Base-by-base conservation (phyloP, 2,113 vertebrate species). In the Elephas maximus region DNA sequence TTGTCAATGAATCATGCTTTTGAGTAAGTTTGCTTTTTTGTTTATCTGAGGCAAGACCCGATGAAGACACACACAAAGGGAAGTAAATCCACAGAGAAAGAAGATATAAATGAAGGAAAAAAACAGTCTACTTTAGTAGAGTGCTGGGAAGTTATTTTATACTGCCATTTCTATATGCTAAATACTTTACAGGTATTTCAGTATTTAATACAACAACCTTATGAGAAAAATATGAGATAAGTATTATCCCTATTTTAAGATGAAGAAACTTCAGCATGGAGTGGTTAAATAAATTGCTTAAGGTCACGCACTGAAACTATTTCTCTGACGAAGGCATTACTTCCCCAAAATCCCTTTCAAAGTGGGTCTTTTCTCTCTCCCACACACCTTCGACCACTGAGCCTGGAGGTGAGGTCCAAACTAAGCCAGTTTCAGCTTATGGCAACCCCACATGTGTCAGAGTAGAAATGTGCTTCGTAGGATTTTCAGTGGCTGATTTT, bases 171-270 rank as follows among this genome's bases (percentile, higher is more conserved):
- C 44, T 74, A 33, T 53, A 41, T 17, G 12, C n/a, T 71, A 79
- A 84, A 84, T n/a, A 51, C 53, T 92, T 76, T 73, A 73, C 41
- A 67, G 73, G 26, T 79, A 60, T 92, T 91, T 76, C 63, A 48
- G 26, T 28, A 85, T 63, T 76, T 87, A 74, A 87, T 15, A 48
- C 18, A 84, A 62, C 14, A 67, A 33, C 5, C 28, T 15, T 37
- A 1, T 78, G 28, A 69, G 30, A 57, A 15, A 57, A 3, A 1
- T 24, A 23, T 74, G 37, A 79, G 8, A 23, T 74, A 20, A 79
- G 8, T 62, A 45, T 81, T 62, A 71, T 67, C 11, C n/a, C 15
- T 77, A 33, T 84, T 84, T 76, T 65, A 71, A 92, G 53, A 41
- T 41, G 44, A 97, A 44, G 44, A 65, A 73, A 41, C 14, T 33